Base-by-base conservation (phyloP, 2,888 invertebrate species). In the Belgica antarctica region DNA sequence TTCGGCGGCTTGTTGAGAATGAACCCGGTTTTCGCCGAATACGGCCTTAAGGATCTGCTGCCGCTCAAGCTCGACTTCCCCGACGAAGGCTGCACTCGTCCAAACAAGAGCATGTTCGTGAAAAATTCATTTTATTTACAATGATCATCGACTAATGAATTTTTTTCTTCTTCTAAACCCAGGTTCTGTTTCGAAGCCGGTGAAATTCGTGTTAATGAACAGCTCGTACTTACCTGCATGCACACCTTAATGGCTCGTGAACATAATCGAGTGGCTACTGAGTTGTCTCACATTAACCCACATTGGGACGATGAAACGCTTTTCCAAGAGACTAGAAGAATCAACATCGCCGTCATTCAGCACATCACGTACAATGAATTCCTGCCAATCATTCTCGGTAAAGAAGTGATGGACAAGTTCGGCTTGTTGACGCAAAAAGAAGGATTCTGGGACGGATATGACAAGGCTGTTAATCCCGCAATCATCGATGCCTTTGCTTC, bases 271-370 rank as follows among this genome's bases (percentile, higher is more conserved):
- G 80, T 93, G 0, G 94, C 95, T 0, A 85, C 84, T 66, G 88
- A 82, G 4, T 80, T 96, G 41, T 85, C 88, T 0, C 85, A 85
- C 63, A 85, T 95, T 3, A 95, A 96, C 81, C 92, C 92, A 0
- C 93, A 92, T 77, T 95, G 94, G 95, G 92, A 94, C 76, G 95
- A 95, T 75, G 95, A 95, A 80, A 94, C 89, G 0, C 79, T 94
- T 0, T 95, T 89, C 83, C 94, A 94, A 81, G 94, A 94, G 81
- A 82, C 92, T 0, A 83, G 94, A 73, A 84, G 93, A 68, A 91
- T 94, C 75, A 89, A 88, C 74, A 89, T 94, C 70, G 94, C 92
- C 2, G 87, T 89, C 78, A 89, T 94, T 71, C 94, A 94, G 77
- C 94, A 94, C 76, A 88, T 94, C 71, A 94, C 93, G 0, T 94